These are phyloP conservation scores for Bryconaethiops microstoma DNA, from an alignment of 2,797 vertebrate species.

Conservation along the genomic window DNA sequence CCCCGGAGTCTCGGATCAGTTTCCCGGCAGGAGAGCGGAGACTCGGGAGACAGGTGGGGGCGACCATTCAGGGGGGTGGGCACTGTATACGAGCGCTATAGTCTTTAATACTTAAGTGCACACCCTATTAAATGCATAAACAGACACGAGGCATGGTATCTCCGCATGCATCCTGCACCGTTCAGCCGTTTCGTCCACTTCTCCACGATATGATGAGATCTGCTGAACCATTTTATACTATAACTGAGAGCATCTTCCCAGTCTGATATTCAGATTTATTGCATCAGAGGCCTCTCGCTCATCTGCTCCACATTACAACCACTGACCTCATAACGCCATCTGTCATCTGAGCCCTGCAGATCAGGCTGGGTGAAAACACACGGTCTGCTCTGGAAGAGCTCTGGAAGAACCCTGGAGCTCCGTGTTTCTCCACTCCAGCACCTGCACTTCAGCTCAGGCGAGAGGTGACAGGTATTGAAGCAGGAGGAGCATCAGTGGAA, in stretches of 20 bases:
- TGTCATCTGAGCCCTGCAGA: conserved; percentile 19
- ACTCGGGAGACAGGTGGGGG: conserved; percentile 32
- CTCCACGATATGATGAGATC: no score
- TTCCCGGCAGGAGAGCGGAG: conserved; percentile 55
- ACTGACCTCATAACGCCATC: conserved; percentile 24
- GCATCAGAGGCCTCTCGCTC: neutral
- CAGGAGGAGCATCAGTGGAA: no score
- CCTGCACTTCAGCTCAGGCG: no score
- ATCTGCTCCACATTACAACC: neutral
- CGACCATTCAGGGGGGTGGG: neutral
- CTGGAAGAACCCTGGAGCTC: no score
- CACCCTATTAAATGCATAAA: neutral
- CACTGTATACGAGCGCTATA: neutral
- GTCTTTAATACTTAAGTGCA: neutral
- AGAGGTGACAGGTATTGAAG: no score
- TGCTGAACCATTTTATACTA: neutral
- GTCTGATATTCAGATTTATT: neutral
- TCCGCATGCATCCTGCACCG: neutral
- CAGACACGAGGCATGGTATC: neutral
- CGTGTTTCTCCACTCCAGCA: no score
- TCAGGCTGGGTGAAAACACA: neutral
- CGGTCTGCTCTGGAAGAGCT: no score
- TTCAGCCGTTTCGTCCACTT: no score
- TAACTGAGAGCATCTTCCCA: neutral
- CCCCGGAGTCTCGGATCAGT: conserved; percentile 46